Conservation (phyloP, 2,113 vertebrate genomes). For the Pomatostomus ruficeps region DNA sequence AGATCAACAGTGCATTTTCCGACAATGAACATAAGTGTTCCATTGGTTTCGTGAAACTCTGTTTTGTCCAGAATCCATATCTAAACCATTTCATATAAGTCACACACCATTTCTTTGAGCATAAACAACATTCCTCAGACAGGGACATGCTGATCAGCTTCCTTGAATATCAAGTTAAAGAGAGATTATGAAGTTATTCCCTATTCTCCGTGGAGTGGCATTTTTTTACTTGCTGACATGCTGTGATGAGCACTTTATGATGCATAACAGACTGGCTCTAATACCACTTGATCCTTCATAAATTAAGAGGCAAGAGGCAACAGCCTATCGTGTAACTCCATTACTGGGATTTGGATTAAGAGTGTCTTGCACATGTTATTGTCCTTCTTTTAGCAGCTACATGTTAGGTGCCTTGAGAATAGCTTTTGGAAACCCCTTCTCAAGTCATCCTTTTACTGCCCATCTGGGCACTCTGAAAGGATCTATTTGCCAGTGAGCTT, state of each 20-base stretch:
- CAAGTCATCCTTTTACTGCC: neutral
- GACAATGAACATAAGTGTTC: neutral
- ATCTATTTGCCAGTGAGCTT: neutral
- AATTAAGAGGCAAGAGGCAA: conserved; percentile 35
- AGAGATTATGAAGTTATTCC: neutral
- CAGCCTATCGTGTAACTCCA: conserved; percentile 13
- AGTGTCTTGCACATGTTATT: neutral
- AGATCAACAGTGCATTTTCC: neutral
- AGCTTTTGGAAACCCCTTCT: neutral
- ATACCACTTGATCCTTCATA: conserved; percentile 46
- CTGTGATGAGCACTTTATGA: conserved; percentile 14
- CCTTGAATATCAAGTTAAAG: neutral
- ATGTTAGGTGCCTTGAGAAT: neutral
- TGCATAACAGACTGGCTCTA: conserved; percentile 9
- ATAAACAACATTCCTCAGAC: neutral
- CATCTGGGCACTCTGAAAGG: neutral
- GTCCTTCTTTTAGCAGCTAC: neutral
- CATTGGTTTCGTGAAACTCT: neutral
- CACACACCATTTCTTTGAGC: neutral
- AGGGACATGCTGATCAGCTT: neutral
- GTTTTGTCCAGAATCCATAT: neutral
- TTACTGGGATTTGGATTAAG: conserved; percentile 63
- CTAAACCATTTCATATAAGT: neutral
- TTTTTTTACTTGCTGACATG: neutral
- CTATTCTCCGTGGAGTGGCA: neutral